Evolutionary conservation across 2,113 vertebrate species (phyloP).

Genomic region (Sterrhoptilus dennistouni): DNA sequence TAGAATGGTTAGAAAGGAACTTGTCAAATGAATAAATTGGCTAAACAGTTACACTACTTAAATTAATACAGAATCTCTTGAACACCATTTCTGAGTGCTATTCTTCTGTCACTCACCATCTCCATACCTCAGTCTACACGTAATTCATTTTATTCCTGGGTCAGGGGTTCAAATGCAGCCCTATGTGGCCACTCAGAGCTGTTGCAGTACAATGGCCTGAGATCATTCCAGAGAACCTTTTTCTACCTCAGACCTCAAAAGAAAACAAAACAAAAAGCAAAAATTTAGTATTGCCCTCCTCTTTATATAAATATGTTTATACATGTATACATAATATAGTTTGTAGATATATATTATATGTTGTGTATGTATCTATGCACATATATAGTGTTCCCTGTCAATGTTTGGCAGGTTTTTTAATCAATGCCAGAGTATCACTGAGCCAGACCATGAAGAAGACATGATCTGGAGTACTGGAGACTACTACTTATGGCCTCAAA

Average conservation of each 20-base stretch:
- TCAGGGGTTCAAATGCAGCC: conserved; percentile 48
- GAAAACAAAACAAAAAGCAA: neutral
- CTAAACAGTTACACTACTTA: conserved; percentile 52
- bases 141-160: conserved; percentile 57
- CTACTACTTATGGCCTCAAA: neutral
- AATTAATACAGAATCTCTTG: conserved; percentile 52
- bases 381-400: neutral
- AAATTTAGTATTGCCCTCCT: neutral
- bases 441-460: neutral
- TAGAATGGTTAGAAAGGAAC: conserved; percentile 54
- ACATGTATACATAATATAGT: neutral
- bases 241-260: neutral
- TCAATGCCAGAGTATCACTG: neutral
- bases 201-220: conserved; percentile 1
- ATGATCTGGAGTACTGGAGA: neutral
- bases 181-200: neutral
- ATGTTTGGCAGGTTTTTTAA: neutral
- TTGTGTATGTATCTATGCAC: neutral
- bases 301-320: neutral
- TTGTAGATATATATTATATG: neutral
- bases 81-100: conserved; percentile 32
- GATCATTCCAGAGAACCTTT: neutral
- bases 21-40: conserved; percentile 48
- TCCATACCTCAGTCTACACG: conserved; percentile 34
- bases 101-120: conserved; percentile 57